These are phyloP conservation scores for Pluvianellus socialis DNA, from an alignment of 2,113 vertebrate species.

Conservation along the genomic window DNA sequence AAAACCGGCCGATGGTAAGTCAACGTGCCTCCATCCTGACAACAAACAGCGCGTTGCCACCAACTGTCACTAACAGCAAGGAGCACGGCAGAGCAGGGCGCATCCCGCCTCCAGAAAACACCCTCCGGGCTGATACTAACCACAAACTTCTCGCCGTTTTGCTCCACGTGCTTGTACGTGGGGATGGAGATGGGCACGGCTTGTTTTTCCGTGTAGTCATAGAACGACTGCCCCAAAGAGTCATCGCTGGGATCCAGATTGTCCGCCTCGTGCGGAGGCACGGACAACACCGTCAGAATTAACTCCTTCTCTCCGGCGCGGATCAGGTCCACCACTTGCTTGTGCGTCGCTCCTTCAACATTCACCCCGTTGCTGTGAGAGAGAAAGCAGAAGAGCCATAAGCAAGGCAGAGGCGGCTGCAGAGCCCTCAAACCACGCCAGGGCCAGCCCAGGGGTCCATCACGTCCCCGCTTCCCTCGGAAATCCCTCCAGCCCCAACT, in stretches of 20 bases:
- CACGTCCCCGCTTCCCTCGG: accelerated
- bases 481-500: neutral
- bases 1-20: neutral
- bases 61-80: neutral
- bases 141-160: slow-evolving; percentile 96
- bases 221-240: slow-evolving; percentile 85
- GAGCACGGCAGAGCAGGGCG: no score
- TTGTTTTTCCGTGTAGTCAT: slow-evolving; percentile 96
- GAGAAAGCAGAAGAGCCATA: slow-evolving; percentile 1
- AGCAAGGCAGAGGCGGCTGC: neutral
- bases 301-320: slow-evolving; percentile 93
- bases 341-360: slow-evolving; percentile 95
- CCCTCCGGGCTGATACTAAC: slow-evolving; percentile 71
- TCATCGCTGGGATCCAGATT: slow-evolving; percentile 91
- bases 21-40: neutral
- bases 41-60: neutral
- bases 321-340: slow-evolving; percentile 99
- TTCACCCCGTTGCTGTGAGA: slow-evolving; percentile 88
- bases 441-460: neutral
- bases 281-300: slow-evolving; percentile 90
- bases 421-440: neutral
- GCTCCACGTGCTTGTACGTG: slow-evolving; percentile 97
- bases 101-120: neutral
- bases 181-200: slow-evolving; percentile 97
- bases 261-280: slow-evolving; percentile 91